A percentile compares a stretch with the other conserved stretches of the same genome.
Evolutionary conservation across 2,888 invertebrate species (phyloP).

Genomic region (Drosophila colorata): DNA sequence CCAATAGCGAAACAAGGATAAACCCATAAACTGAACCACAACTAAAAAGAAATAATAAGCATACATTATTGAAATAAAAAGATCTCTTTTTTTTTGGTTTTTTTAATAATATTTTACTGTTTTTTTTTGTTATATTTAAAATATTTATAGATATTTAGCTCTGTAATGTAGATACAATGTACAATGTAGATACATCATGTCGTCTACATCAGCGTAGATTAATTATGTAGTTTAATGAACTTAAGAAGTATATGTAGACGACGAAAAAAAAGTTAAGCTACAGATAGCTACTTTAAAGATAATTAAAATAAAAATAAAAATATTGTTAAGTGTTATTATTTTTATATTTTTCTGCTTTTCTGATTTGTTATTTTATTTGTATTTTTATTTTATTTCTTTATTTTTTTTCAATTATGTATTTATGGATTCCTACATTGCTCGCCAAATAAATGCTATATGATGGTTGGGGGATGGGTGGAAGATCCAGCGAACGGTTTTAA

Average conservation of each 20-base stretch:
- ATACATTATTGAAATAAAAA: conserved; percentile 21
- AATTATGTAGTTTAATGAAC: conserved; percentile 69
- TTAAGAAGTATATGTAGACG: conserved; percentile 73
- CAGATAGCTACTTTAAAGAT: conserved; percentile 61
- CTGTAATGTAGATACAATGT: conserved; percentile 75
- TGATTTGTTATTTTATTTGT: conserved; percentile 27
- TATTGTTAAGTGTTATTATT: conserved; percentile 21
- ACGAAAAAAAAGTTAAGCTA: conserved; percentile 64
- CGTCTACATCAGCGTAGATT: conserved; percentile 33
- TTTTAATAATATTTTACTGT: conserved; percentile 77
- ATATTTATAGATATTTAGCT: conserved; percentile 71
- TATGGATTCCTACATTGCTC: conserved; percentile 42
- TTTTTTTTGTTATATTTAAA: conserved; percentile 74
- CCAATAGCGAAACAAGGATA: not conserved
- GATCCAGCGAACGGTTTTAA: conserved; percentile 74
- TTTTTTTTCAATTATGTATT: conserved; percentile 2
- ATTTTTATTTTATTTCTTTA: conserved; percentile 4
- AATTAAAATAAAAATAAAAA: conserved; percentile 64
- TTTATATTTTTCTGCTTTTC: conserved; percentile 19
- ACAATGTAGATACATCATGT: conserved; percentile 68
- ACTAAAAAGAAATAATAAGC: conserved; percentile 17
- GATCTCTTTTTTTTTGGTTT: conserved; percentile 51
- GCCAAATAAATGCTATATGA: conserved; percentile 50
- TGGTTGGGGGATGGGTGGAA: not conserved
- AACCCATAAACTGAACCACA: not conserved